Base-by-base conservation (phyloP, 2,888 invertebrate species). In the Beris morrisii region DNA sequence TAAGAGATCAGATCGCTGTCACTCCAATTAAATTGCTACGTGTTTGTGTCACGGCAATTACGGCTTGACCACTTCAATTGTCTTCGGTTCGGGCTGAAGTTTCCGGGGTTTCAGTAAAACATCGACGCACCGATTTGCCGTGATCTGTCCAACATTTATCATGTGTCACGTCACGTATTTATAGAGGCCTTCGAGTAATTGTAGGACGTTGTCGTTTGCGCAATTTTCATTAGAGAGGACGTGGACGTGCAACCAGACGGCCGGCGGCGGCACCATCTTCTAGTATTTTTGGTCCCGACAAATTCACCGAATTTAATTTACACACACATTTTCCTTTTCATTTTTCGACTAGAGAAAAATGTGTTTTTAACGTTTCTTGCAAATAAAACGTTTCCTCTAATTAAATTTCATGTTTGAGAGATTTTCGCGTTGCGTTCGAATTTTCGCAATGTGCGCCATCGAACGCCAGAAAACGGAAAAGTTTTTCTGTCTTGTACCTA, bases 201-300 rank as follows among this genome's bases (percentile, higher is more conserved):
- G 30, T 58, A 58, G 57, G 57, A 58, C 57, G 46, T 15, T 46
- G 57, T 58, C 45, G 45, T 58, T 58, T 58, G 28, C 28, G 45
- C 22, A 22, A 45, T 45, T 45, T 45, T 45, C 28, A 11, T 45
- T 15, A 1, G 22, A 22, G 22, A 22, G 22, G 38, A 38, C 38
- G 7, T 38, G 9, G 4, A 38, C 7, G 38, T 7, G 38, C 38
- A 38, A 7, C 7, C 38, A 22, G 3, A 38, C 38, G 38, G 38
- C 38, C 9, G 4, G 38, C 9, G 38, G 38, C 38, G 38, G 9
- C 38, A 38, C 38, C 2, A 38, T 38, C 38, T 38, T 38, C 3
- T 38, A 5, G 38, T 38, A 38, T 38, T 38, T 38, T 38, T 38
- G 38, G 38, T 38, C 22, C 5, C 38, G 9, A 38, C 5, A 38